Evolutionary conservation across 2,797 vertebrate species (phyloP), one percentile per base, ranked within the genome.

Genomic region (Apodemus agrarius): DNA sequence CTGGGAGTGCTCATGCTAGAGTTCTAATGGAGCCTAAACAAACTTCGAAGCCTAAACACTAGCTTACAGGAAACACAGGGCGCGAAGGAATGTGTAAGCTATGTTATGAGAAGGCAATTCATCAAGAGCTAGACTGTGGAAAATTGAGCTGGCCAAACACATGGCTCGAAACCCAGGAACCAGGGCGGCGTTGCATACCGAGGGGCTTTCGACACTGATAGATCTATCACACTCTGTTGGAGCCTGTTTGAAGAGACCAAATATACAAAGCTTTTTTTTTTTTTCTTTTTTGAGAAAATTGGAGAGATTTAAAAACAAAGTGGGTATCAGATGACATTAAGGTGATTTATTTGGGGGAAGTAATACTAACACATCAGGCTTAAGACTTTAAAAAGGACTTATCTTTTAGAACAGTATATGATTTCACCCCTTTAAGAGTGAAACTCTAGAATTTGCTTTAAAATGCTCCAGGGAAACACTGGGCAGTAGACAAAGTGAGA

Each of bases 31-130:
- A 80, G 49, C 85, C 86, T 91, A 76, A 94, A 79, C 54, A 85
- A 94, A 67, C 52, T 61, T 93, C 43, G 19, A 83, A 94, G 74
- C 89, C 69, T 40, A 89, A 95, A 86, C 54, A 54, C 19, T 69
- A 69, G 78, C 54, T 93, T 79, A 49, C 6, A 49, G 69, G 63
- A 93, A 86, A 76, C 34, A 13, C 67, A 19, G 46, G 21, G 54
- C 93, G 54, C 14, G 54, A 85, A 93, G 57, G 67, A 93, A 89
- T 69, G 67, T 49, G 79, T 79, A 65, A 26, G 26, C 82, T 89
- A 76, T 34, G 80, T 57, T 22, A 0, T 4, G 43, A 83, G 40
- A 63, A 63, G 74, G 43, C 69, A 69, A 61, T 87, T 79, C 40
- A 82, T 63, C 54, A 26, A 90, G 67, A 67, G 40, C 43, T 63